Evolutionary conservation across 2,113 vertebrate genomes (phyloP).

Genomic region (Pachyramphus minor): DNA sequence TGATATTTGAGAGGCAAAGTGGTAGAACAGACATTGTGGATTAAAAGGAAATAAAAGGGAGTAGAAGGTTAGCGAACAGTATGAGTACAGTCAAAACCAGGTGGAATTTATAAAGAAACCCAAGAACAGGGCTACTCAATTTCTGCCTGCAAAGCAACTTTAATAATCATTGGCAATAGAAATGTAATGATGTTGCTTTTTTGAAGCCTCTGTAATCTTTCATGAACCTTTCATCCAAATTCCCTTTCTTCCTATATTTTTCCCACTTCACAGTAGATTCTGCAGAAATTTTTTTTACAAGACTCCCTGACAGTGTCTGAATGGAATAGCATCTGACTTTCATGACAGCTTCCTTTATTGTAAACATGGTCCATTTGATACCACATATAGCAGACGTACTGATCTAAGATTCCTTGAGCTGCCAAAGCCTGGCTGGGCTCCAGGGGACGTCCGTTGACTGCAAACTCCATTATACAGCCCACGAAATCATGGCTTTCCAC

Average conservation of each 20-base stretch:
- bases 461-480: constrained; percentile 97
- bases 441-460: constrained; percentile 95
- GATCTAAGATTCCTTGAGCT: constrained; percentile 90
- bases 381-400: constrained; percentile 72
- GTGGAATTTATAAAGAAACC: constrained; percentile 2
- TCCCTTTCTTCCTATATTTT: not conserved
- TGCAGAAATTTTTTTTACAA: not conserved
- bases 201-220: not conserved
- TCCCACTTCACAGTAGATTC: not conserved
- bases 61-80: not conserved
- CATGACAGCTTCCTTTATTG: not conserved
- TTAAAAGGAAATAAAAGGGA: constrained; percentile 14
- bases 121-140: not conserved
- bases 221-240: not conserved
- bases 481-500: constrained; percentile 95
- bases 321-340: not conserved
- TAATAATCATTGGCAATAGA: not conserved
- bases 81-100: not conserved
- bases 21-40: constrained; percentile 13
- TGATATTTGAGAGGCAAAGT: constrained; percentile 31
- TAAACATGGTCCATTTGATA: not conserved
- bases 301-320: not conserved
- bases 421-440: constrained; percentile 93
- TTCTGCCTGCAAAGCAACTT: not conserved
- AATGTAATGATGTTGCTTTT: not conserved